Evolutionary conservation across 1,140 invertebrate genomes (phyloP), one percentile per base, ranked within the genome.

Genomic region (Musca domestica): DNA sequence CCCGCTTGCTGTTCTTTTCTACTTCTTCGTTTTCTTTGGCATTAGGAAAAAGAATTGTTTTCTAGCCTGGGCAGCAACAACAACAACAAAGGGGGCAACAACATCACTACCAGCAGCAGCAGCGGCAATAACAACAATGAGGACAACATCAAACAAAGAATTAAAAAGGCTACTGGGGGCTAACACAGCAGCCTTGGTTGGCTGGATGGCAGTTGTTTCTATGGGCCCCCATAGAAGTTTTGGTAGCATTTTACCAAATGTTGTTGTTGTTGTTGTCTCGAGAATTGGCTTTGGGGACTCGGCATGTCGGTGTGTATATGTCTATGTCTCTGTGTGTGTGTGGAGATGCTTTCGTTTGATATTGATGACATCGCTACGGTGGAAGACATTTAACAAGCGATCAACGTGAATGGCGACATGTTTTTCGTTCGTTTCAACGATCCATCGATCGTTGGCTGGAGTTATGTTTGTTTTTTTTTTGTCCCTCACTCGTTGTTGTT

Each of bases 331-430:
- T 41, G 25, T 61, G 17, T n/a, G 6, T 58, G 23, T 30, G 27
- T 58, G 12, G 25, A 61, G 56, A 61, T 61, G 56, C 56, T 61
- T 61, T 61, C 56, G 56, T 64, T 49, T 66, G 65, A 66, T 66
- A 66, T 66, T 66, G 65, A 66, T 54, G 65, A 66, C 65, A 66
- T 66, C n/a, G 48, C 65, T 49, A 66, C 27, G 56, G 56, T 61
- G 20, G 56, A 30, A 54, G 65, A 66, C 65, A 66, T 52, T 66
- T 66, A 66, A 66, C 65, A 66, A 66, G 48, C 23, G 65, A 66
- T 66, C 65, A 66, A 66, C 65, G 65, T 66, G 65, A 66, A 66
- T 66, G 65, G 65, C 65, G 65, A 66, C 65, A 54, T 66, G 65
- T 66, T 66, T 34, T 52, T 66, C 23, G 27, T 61, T 51, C 20